Base-by-base conservation (phyloP, 2,888 invertebrate genomes). In the Lasiommata megera region DNA sequence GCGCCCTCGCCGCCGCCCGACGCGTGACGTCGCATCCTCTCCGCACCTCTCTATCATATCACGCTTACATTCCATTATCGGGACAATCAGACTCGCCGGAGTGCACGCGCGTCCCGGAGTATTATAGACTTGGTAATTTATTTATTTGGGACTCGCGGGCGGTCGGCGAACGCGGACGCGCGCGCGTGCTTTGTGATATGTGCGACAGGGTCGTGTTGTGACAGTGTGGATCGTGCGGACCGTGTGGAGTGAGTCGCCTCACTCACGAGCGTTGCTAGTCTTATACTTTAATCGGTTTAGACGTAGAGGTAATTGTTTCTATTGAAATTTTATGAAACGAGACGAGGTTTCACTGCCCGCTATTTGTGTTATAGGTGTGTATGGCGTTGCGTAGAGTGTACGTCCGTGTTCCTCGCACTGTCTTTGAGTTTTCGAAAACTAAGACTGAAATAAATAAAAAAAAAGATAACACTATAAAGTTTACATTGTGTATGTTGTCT, bases 391-490 rank as follows among this genome's bases (percentile, higher is more conserved):
- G 64, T 70, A 65, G 68, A 66, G 71, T 69, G 76, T 75, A 77
- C 76, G 76, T 72, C 77, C 79, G 81, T 77, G 79, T 77, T 79
- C 82, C 84, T 79, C 79, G 84, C 84, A 77, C 86, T 83, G 79
- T 80, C 82, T 79, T 80, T 78, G 83, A 82, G 84, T 88, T 84
- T 85, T 83, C 85, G 82, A 85, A 81, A 81, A 86, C 90, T 84
- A 90, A 91, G 91, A 91, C 91, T 91, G 91, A 91, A 80, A 85
- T 85, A 84, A 80, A 85, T 79, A 83, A 82, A 85, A n/a, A n/a
- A 44, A 79, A 86, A 81, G 82, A 88, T 87, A 81, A 87, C 87
- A 79, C 84, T 87, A 83, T 84, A 80, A 84, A 86, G 82, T 86
- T 85, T 85, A 86, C 84, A 81, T 86, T 84, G 80, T 80, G 82